Base-by-base conservation (phyloP, 92 coral and sea anemone species). In the Parazoanthus darwini region DNA sequence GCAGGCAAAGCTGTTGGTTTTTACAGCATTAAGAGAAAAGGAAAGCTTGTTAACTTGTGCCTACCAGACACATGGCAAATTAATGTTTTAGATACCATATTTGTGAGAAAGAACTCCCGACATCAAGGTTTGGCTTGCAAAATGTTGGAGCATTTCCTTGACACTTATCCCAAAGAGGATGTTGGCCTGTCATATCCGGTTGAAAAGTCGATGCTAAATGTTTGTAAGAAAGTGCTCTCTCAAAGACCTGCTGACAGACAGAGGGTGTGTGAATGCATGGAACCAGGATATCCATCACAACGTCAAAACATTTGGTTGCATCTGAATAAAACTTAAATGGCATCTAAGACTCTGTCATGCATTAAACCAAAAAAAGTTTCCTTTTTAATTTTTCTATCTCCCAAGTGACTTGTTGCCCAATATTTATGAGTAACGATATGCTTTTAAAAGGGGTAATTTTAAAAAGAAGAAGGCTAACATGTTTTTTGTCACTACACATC, bases 1-100 rank as follows among this genome's bases (percentile, higher is more conserved):
- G 86, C 85, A 42, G 89, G 93, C 13, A 88, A 88, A 59, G 93
- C 93, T 22, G 77, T 91, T 77, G 93, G 93, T 1, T 91, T 91
- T 80, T 91, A 91, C 80, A 88, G 85, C 15, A 54, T 91, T 23
- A 91, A 91, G 79, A 75, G 75, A 80, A 91, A 91, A 80, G 91
- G 91, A 22, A 91, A 91, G 43, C 89, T 91, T 1, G 75, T 91
- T 1, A 81, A 85, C 43, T 22, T 25, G 51, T 84, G 26, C 65
- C 82, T 43, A 5, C 68, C 91, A 59, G 91, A 91, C 2, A 76
- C 86, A 5, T 88, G 93, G 93, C 84, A 68, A 63, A 36, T 91
- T 59, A 91, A 91, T 85, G 83, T 91, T 3, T 58, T 91, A 29
- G 93, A 91, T 78, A 91, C 93, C 13, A 91, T 91, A 38, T 91